A percentile compares a stretch with the other conserved stretches of the same genome.
Conservation (phyloP, 2,888 invertebrate genomes). For the Allacma fusca region DNA sequence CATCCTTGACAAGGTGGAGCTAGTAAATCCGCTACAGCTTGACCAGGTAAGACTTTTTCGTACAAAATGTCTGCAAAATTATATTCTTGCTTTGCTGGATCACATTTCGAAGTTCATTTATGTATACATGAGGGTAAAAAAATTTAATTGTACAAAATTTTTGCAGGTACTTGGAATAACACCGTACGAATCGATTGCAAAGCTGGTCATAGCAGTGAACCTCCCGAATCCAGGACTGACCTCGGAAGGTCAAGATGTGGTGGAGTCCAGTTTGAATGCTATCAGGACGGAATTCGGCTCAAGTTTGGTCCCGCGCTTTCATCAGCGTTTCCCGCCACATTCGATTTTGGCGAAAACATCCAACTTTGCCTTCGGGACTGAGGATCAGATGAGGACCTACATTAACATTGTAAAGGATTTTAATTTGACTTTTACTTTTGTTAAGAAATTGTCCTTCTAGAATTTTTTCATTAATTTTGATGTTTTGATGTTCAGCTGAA, state of each 20-base stretch:
- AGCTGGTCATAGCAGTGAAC: conserved; percentile 14
- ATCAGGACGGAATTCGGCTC: conserved; percentile 4
- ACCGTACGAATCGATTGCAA: conserved; percentile 27
- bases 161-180: not conserved
- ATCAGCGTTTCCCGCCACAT: not conserved
- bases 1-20: not conserved
- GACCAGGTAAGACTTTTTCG: not conserved
- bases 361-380: conserved; percentile 6
- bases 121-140: not conserved
- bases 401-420: conserved; percentile 26
- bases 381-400: conserved; percentile 24
- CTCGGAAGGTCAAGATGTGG: not conserved
- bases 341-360: conserved; percentile 19
- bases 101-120: not conserved
- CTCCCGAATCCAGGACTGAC: not conserved
- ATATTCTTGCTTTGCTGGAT: not conserved
- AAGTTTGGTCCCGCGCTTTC: not conserved
- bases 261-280: not conserved
- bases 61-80: too few relatives aligned
- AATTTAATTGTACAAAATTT: not conserved
- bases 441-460: not conserved
- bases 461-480: not conserved
- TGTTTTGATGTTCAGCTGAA: conserved; percentile 8
- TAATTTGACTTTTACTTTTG: not conserved
- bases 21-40: conserved; percentile 8